These are phyloP conservation scores for Eilema griseolum DNA, from an alignment of 2,888 invertebrate species.

Conservation along the genomic window DNA sequence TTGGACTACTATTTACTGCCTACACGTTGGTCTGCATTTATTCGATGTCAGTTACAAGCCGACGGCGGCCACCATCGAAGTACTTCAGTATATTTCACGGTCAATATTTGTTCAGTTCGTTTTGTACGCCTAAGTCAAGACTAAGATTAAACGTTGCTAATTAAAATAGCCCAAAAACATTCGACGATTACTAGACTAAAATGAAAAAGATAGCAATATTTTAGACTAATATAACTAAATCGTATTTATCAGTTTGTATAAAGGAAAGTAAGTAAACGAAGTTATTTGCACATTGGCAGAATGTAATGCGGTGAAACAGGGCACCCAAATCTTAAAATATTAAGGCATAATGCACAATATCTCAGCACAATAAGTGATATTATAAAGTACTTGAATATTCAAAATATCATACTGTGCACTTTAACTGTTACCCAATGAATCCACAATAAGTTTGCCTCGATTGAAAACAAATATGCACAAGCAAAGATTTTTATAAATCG, in stretches of 20 bases:
- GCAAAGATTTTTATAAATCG: slow-evolving; percentile 77
- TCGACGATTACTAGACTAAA: slow-evolving; percentile 85
- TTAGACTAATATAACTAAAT: slow-evolving; percentile 85
- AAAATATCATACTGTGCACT: slow-evolving; percentile 75
- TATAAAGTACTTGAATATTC: slow-evolving; percentile 69
- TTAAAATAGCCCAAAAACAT: slow-evolving; percentile 71
- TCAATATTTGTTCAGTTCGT: slow-evolving; percentile 40
- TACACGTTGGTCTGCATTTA: slow-evolving; percentile 31
- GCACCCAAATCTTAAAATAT: slow-evolving; percentile 75
- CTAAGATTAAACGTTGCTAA: slow-evolving; percentile 44
- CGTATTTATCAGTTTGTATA: slow-evolving; percentile 85
- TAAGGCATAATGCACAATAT: slow-evolving; percentile 82
- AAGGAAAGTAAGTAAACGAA: slow-evolving; percentile 78
- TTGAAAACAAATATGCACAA: slow-evolving; percentile 80
- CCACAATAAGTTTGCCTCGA: slow-evolving; percentile 78
- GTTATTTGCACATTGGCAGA: slow-evolving; percentile 80
- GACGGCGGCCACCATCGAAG: slow-evolving; percentile 34
- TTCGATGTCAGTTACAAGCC: slow-evolving; percentile 21
- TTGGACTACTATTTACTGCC: slow-evolving; percentile 10
- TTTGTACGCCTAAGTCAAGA: slow-evolving; percentile 46
- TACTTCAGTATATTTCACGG: slow-evolving; percentile 40
- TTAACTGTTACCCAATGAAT: slow-evolving; percentile 73
- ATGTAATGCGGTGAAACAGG: slow-evolving; percentile 75
- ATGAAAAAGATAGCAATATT: slow-evolving; percentile 87
- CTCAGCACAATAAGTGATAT: slow-evolving; percentile 81